Conservation (phyloP, 2,888 invertebrate genomes). For the Stenodema calcarata region DNA sequence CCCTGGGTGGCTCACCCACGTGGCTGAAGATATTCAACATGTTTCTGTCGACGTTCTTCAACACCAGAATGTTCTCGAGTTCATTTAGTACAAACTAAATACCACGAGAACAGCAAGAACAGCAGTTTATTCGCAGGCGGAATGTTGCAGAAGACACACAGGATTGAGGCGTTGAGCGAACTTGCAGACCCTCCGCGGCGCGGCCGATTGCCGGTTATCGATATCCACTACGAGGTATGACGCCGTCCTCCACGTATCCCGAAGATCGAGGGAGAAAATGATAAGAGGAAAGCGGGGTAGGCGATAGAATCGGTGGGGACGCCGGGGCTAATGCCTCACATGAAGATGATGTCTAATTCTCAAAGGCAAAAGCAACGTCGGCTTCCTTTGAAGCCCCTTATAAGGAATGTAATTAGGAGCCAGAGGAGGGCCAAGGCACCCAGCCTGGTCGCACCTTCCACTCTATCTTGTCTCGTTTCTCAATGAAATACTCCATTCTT, state of each 20-base stretch:
- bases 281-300: background rate
- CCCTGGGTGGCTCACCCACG: no score
- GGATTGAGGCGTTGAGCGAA: no score
- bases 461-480: slow-evolving; percentile 26
- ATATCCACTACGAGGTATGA: background rate
- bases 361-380: slow-evolving; percentile 8
- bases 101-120: no score
- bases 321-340: slow-evolving; percentile 14
- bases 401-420: slow-evolving; percentile 35
- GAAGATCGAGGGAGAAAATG: background rate
- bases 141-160: no score
- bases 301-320: background rate
- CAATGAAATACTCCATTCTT: slow-evolving; percentile 21
- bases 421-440: slow-evolving; percentile 1
- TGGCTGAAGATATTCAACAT: no score
- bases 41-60: no score
- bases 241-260: background rate
- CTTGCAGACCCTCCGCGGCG: no score
- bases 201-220: background rate
- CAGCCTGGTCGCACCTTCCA: slow-evolving; percentile 11
- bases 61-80: no score
- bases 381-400: slow-evolving; percentile 12
- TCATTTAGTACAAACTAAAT: no score
- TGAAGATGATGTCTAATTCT: slow-evolving; percentile 36
- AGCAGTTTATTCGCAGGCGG: no score